Conservation (phyloP, 2,113 vertebrate species). For the Hystrix brachyura region DNA sequence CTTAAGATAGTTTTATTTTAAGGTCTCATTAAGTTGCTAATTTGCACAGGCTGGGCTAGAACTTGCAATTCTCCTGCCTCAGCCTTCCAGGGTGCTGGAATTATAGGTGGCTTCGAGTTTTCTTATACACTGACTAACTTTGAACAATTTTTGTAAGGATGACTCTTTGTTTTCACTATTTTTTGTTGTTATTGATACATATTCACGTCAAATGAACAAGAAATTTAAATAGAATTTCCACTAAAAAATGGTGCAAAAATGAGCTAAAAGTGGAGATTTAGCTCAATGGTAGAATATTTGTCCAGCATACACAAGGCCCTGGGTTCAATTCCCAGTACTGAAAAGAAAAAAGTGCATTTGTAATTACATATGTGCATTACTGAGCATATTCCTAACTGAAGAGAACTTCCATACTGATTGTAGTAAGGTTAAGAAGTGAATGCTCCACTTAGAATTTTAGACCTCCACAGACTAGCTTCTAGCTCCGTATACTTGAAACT, state of each 20-base stretch:
- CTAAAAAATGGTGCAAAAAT: not conserved
- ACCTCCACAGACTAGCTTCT: not conserved
- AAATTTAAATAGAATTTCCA: not conserved
- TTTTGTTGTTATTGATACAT: not conserved
- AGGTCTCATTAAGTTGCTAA: not conserved
- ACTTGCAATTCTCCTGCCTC: not conserved
- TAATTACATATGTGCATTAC: not conserved
- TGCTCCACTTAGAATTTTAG: not conserved
- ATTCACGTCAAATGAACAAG: conserved; percentile 30
- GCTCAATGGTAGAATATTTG: not conserved
- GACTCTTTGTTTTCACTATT: not conserved
- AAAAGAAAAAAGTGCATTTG: not conserved
- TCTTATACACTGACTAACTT: not conserved
- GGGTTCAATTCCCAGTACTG: not conserved
- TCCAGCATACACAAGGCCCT: not conserved
- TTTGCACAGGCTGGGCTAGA: not conserved
- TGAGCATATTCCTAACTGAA: conserved; percentile 52
- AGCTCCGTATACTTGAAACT: conserved; percentile 19
- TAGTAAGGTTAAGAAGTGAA: conserved; percentile 26
- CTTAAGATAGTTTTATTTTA: no score
- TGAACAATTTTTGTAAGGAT: not conserved
- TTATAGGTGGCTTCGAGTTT: not conserved
- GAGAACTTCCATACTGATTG: not conserved
- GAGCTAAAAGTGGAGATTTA: not conserved
- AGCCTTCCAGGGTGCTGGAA: not conserved